phyloP scores from a whole-genome alignment of 2,888 invertebrate species.

The Luffia ferchaultella region DNA sequence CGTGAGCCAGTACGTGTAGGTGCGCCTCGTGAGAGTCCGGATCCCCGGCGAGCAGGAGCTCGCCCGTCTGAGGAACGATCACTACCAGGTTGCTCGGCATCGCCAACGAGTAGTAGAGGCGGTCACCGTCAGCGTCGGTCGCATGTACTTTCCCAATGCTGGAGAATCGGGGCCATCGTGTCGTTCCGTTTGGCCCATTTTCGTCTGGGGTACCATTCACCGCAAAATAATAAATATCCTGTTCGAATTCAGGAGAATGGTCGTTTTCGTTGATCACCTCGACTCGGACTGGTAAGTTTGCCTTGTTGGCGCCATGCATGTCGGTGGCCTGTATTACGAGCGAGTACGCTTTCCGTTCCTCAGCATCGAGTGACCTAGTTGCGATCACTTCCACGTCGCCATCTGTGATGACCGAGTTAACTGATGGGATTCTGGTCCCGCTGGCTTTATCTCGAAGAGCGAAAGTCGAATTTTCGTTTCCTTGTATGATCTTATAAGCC shows the following conservation, averaged over 20 bases:
- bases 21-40: constrained; percentile 74
- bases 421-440: constrained; percentile 41
- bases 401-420: constrained; percentile 62
- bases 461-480: constrained; percentile 78
- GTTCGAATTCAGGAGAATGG: constrained; percentile 86
- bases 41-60: constrained; percentile 83
- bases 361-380: constrained; percentile 79
- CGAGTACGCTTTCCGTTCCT: constrained; percentile 74
- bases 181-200: constrained; percentile 66
- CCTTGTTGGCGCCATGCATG: constrained; percentile 80
- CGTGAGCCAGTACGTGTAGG: constrained; percentile 83
- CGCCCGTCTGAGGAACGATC: constrained; percentile 93
- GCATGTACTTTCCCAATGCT: constrained; percentile 88
- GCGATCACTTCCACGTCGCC: constrained; percentile 80
- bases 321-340: constrained; percentile 84
- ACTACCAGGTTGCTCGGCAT: constrained; percentile 84
- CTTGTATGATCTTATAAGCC: constrained; percentile 81
- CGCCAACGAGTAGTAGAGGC: constrained; percentile 85
- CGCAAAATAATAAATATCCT: constrained; percentile 79
- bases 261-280: constrained; percentile 89
- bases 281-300: constrained; percentile 79
- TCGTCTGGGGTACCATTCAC: constrained; percentile 71
- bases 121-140: constrained; percentile 90
- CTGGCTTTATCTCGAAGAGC: constrained; percentile 71
- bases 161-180: constrained; percentile 79